A percentile compares a stretch with the other conserved stretches of the same genome.
These are phyloP conservation scores for Mugil cephalus DNA, from an alignment of 2,113 vertebrate species.

Conservation along the genomic window DNA sequence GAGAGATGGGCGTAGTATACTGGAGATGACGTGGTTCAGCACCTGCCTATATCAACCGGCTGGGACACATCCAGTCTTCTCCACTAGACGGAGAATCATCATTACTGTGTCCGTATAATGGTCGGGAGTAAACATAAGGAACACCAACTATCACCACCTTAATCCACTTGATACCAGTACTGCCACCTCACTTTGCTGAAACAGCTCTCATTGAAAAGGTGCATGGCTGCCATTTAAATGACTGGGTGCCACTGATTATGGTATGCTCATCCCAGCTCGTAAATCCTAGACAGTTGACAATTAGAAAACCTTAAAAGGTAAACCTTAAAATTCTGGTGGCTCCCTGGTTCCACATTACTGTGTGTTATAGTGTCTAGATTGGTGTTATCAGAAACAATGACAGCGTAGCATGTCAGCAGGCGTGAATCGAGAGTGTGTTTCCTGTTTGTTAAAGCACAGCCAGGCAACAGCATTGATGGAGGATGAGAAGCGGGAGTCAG, in stretches of 20 bases:
- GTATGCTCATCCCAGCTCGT: not conserved
- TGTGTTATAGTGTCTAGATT: not conserved
- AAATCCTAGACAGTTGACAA: not conserved
- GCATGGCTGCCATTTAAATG: not conserved
- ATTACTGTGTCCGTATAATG: not conserved
- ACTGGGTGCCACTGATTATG: not conserved
- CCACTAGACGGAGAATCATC: too few relatives aligned
- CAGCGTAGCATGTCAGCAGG: slow-evolving; percentile 27
- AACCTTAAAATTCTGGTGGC: not conserved
- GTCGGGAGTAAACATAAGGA: not conserved
- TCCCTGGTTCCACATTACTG: too few relatives aligned
- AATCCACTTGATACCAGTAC: not conserved
- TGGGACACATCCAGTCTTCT: too few relatives aligned
- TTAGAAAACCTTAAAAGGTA: not conserved
- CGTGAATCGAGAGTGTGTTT: slow-evolving; percentile 55
- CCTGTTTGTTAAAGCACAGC: slow-evolving; percentile 65
- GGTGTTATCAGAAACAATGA: slow-evolving; percentile 32
- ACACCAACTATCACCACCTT: not conserved
- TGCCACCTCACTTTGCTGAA: not conserved
- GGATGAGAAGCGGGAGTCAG: slow-evolving; percentile 54
- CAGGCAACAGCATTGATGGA: slow-evolving; percentile 61
- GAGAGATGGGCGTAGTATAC: too few relatives aligned
- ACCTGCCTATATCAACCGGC: too few relatives aligned
- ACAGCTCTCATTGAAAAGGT: too few relatives aligned
- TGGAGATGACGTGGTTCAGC: too few relatives aligned